Evolutionary conservation across 2,113 vertebrate genomes (phyloP).

Genomic region (Mormyrus lacerda): DNA sequence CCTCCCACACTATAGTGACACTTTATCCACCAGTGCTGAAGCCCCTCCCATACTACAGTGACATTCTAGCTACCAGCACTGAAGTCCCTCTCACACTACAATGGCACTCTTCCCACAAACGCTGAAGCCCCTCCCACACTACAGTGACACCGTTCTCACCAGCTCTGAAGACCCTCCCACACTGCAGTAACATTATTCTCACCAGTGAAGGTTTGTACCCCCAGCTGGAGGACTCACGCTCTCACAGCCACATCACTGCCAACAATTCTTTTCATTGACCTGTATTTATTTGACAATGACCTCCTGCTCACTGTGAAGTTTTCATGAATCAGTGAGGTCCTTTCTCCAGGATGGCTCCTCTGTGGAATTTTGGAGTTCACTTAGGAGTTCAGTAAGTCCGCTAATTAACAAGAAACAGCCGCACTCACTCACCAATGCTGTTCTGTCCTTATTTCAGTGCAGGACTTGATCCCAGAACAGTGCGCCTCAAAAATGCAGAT

Average conservation of each 20-base stretch:
- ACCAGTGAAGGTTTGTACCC: background rate
- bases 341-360: background rate
- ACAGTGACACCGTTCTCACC: background rate
- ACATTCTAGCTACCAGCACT: background rate
- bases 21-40: background rate
- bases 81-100: background rate
- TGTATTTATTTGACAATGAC: background rate
- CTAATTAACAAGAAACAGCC: background rate
- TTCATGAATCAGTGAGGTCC: background rate
- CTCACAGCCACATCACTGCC: background rate
- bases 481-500: background rate
- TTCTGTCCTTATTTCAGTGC: background rate
- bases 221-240: background rate
- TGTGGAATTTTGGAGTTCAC: background rate
- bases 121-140: background rate
- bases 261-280: background rate
- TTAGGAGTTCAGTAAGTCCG: background rate
- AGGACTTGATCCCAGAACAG: background rate
- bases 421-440: background rate
- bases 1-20: background rate
- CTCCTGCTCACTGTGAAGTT: background rate
- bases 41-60: background rate
- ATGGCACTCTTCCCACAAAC: fast-evolving
- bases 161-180: background rate
- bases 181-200: fast-evolving